Evolutionary conservation across 92 coral and sea anemone species (phyloP), one percentile per base, ranked within the genome.

Genomic region (Porites cylindrica): DNA sequence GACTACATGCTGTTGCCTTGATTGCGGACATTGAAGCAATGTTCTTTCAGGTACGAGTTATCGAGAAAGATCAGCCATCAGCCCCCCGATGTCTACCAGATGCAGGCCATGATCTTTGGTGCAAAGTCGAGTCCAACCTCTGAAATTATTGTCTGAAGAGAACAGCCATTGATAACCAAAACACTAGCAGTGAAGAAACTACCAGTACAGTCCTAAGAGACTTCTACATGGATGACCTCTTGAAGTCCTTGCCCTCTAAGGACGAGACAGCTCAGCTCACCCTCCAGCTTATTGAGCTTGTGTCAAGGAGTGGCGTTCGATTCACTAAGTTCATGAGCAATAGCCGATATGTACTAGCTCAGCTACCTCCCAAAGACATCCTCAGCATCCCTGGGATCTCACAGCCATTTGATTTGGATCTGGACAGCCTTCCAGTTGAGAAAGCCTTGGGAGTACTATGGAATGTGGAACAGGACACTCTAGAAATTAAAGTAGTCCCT

Each of bases 41-140:
- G 90, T 90, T 85, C 51, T 78, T 78, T 24, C 86, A 90, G 54
- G 90, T 86, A 26, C 70, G 88, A 50, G 86, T 90, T 51, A 86
- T 90, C 52, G 87, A 86, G 38, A 59, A 78, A 17, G 88, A 90
- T 72, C 80, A 90, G 26, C 86, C 93, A 1, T 80, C 90, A 73
- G 8, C 88, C 93, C 9, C 88, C 93, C 43, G 88, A 90, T 59
- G 85, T 78, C 12, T 82, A 91, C 78, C 91, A 91, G 32, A 86
- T 90, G 93, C 79, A 58, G 80, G 83, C 86, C 32, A 66, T 86
- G 71, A 90, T 90, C 26, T 86, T 90, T 76, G 91, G 93, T 23
- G 93, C 91, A n/a, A 82, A 81, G 70, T 90, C 82, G n/a, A 74
- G 84, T 73, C 91, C 93, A 14, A 26, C 82, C 80, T 73, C 82